Evolutionary conservation across 2,113 vertebrate species (phyloP).

Genomic region (Chaetodon auriga): DNA sequence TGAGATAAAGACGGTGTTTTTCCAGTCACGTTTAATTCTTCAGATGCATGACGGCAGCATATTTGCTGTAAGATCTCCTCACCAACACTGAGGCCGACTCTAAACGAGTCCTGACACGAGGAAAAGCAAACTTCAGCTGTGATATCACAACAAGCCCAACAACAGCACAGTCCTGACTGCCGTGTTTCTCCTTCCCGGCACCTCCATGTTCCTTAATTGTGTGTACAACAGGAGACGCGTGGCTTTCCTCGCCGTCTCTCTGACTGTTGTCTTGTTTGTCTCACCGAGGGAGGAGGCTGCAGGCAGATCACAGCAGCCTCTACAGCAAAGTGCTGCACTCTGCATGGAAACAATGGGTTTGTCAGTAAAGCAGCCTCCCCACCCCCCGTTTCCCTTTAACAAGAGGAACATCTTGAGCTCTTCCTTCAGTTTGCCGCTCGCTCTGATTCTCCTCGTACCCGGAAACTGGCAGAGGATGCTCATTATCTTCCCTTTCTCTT

Average conservation of each 20-base stretch:
- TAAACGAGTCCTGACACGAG: background rate
- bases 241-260: background rate
- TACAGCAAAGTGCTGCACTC: constrained; percentile 32
- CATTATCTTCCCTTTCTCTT: constrained; percentile 69
- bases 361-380: constrained; percentile 48
- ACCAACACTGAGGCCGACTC: background rate
- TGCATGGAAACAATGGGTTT: constrained; percentile 61
- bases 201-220: constrained; percentile 38
- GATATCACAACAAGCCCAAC: background rate
- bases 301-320: constrained; percentile 50
- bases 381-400: constrained; percentile 48
- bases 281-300: constrained; percentile 29
- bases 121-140: constrained; percentile 12
- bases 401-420: constrained; percentile 60
- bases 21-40: background rate
- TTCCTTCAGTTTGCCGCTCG: constrained; percentile 47
- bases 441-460: constrained; percentile 55
- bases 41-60: no score
- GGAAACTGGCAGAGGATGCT: constrained; percentile 66
- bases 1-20: background rate
- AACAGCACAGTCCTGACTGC: background rate
- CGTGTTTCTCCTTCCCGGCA: background rate
- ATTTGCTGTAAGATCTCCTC: background rate
- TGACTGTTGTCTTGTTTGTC: constrained; percentile 46
- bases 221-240: constrained; percentile 27